Evolutionary conservation across 2,797 vertebrate genomes (phyloP), one percentile per base, ranked within the genome.

Genomic region (Amniataba percoides): DNA sequence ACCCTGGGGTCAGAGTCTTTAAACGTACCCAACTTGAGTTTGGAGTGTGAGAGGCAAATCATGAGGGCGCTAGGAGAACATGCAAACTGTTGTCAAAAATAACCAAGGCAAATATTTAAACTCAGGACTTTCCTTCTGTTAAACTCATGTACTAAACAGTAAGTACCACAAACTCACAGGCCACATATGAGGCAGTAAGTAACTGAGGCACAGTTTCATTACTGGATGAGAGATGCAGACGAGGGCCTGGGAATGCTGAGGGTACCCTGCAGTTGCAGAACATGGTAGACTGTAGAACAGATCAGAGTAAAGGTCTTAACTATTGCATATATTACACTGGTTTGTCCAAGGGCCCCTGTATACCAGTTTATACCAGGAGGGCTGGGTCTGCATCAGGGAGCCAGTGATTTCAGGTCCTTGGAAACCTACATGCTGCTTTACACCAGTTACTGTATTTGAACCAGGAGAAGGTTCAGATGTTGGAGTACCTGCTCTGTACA

Each of bases 251-350:
- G 61, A 13, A 49, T 53, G 56, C 52, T 51, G 55, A 71, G 53
- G 63, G 51, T 45, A 40, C 69, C 57, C 51, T 73, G 78, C 69
- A 48, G 65, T 82, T 46, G 0, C 31, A 63, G 7, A 75, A 72
- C 25, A 57, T 16, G 60, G 65, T 49, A 34, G 60, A 69, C 25
- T 65, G 69, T 63, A 46, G 57, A 82, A 66, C 65, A 80, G 77
- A 69, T 60, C 77, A 53, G 70, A 88, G 77, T 73, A 71, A 84
- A 76, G 60, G 82, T 90, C 84, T 84, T 77, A 53, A 77, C 78
- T 87, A 85, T 89, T 95, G 93, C 92, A 94, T 93, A 93, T 87
- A 77, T 78, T 78, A 87, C 86, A 86, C 71, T 57, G 78, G 70
- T 85, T 85, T 77, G 51, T 86, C 79, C 82, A 84, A 74, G 55